phyloP scores from a whole-genome alignment of 1,140 invertebrate species.

The Diuraphis noxia region DNA sequence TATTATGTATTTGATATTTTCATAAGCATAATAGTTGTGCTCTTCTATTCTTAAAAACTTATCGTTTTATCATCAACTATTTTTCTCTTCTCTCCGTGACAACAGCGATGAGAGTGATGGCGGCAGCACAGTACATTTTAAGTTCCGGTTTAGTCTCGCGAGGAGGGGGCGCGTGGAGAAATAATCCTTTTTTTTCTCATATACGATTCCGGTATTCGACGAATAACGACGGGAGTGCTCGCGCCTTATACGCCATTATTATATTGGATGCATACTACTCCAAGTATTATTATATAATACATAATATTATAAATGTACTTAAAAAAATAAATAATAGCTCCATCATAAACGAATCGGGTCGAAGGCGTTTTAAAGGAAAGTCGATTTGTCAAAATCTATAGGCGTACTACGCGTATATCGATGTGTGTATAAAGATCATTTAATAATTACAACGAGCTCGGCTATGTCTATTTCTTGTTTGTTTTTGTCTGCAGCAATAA shows the following conservation, averaged over 20 bases:
- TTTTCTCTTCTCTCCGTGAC: not conserved
- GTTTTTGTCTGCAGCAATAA: not conserved
- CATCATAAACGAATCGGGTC: not conserved
- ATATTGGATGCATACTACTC: not conserved
- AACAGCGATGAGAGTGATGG: not conserved
- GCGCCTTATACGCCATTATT: not conserved
- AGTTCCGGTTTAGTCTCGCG: not conserved
- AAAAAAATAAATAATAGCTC: not conserved
- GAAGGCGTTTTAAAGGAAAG: constrained; percentile 3
- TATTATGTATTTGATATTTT: not conserved
- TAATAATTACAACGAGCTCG: not conserved
- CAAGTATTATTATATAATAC: not conserved
- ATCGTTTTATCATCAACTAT: not conserved
- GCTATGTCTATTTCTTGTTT: not conserved
- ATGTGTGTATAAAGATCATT: not conserved
- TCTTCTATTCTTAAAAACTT: not conserved
- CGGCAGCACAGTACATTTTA: not conserved
- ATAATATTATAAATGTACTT: not conserved
- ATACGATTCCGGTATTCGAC: not conserved
- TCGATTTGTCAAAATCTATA: not conserved
- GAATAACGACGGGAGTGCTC: not conserved
- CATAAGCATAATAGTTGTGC: no score
- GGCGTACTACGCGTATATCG: not conserved
- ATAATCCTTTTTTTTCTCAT: constrained; percentile 2
- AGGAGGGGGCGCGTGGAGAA: not conserved